phyloP scores from a whole-genome alignment of 2,113 vertebrate genomes.

The Sphaerodactylus townsendi region DNA sequence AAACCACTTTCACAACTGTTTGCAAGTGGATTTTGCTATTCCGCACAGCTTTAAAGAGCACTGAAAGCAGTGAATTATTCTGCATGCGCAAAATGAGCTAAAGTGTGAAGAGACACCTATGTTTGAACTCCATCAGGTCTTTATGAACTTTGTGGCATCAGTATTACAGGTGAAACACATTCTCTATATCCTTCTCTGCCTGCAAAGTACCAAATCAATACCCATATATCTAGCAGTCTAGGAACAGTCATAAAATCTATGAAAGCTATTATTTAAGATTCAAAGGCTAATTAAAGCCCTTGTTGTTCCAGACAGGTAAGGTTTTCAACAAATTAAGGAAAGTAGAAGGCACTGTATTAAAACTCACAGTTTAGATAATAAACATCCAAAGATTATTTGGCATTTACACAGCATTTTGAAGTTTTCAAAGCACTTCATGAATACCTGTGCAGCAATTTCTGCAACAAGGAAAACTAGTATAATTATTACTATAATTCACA shows the following conservation, averaged over 20 bases:
- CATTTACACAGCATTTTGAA: no score
- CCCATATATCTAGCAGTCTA: not conserved
- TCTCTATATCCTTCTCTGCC: not conserved
- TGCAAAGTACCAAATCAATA: slow-evolving; percentile 14
- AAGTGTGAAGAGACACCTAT: not conserved
- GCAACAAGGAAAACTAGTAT: not conserved
- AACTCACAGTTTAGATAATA: not conserved
- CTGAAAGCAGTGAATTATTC: no score
- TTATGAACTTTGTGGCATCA: no score
- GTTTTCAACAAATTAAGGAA: not conserved
- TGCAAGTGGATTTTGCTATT: no score
- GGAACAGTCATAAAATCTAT: slow-evolving; percentile 2
- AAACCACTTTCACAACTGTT: no score
- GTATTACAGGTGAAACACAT: not conserved
- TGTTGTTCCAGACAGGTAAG: not conserved
- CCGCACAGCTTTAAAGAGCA: no score
- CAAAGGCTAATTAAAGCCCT: slow-evolving; percentile 10
- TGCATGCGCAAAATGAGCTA: no score
- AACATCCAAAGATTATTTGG: not conserved
- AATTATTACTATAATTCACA: not conserved
- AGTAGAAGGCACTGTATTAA: not conserved
- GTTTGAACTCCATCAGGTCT: not conserved
- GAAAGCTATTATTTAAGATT: not conserved
- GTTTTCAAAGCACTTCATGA: not conserved
- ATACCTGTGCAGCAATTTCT: not conserved